Percentiles rank a stretch among this genome's conserved stretches.
Conservation (phyloP, 1,140 invertebrate species). For the Calliopsis andreniformis region DNA sequence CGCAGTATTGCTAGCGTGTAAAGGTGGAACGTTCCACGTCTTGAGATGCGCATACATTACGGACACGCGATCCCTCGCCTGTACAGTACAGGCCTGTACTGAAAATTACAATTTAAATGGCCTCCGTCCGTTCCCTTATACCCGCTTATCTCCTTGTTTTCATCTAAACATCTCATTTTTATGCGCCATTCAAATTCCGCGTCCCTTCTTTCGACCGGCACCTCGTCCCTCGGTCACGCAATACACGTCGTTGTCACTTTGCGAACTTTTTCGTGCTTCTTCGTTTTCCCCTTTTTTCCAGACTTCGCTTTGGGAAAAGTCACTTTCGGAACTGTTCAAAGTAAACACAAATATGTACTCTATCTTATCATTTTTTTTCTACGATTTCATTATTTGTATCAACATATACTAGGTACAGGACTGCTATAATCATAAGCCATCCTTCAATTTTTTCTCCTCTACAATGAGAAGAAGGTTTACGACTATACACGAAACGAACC, state of each 20-base stretch:
- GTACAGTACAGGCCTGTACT: slow-evolving; percentile 66
- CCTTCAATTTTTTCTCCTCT: too few relatives aligned
- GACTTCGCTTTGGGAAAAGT: not conserved
- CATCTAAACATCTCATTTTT: slow-evolving; percentile 81
- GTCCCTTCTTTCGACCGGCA: slow-evolving; percentile 49
- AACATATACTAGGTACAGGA: too few relatives aligned
- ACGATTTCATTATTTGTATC: too few relatives aligned
- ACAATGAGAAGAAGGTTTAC: not conserved
- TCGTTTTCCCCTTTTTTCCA: not conserved
- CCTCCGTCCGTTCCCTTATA: slow-evolving; percentile 66
- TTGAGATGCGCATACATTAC: slow-evolving; percentile 81
- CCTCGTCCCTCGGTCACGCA: slow-evolving; percentile 60
- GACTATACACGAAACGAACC: slow-evolving; percentile 35
- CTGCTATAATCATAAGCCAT: too few relatives aligned
- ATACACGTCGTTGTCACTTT: slow-evolving; percentile 61
- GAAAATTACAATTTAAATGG: slow-evolving; percentile 82
- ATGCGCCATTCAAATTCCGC: slow-evolving; percentile 79
- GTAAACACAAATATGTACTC: too few relatives aligned
- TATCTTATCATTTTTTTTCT: too few relatives aligned
- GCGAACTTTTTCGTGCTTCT: slow-evolving; percentile 40
- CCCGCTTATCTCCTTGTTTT: slow-evolving; percentile 78
- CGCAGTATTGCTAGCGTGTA: slow-evolving; percentile 69
- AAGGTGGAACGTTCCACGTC: slow-evolving; percentile 70
- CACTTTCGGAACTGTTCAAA: too few relatives aligned
- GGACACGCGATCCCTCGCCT: slow-evolving; percentile 78